Conservation (phyloP, 2,797 vertebrate species). For the Anisognathus igniventris region DNA sequence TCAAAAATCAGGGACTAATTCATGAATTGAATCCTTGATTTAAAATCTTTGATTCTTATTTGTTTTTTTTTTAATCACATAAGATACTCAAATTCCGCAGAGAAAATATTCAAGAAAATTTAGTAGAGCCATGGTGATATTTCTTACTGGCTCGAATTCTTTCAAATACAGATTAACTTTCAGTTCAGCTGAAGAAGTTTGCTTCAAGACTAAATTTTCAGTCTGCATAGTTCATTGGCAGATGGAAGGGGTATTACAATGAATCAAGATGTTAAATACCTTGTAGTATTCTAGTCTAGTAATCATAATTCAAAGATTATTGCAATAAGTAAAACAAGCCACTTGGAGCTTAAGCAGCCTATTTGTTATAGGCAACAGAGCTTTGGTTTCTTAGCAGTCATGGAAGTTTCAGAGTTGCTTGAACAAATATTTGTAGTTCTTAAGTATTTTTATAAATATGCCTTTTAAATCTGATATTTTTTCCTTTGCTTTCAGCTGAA, state of each 20-base stretch:
- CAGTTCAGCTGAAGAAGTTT: neutral
- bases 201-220: neutral
- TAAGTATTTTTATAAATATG: neutral
- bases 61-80: neutral
- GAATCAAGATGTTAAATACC: neutral
- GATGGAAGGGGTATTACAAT: neutral
- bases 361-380: neutral
- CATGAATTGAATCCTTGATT: neutral
- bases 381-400: neutral
- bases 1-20: neutral
- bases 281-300: neutral
- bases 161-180: neutral
- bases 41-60: neutral
- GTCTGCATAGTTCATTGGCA: neutral
- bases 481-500: conserved; percentile 80
- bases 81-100: neutral
- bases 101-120: neutral
- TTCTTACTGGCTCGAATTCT: neutral
- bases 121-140: neutral
- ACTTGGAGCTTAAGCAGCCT: neutral
- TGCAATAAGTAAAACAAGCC: neutral
- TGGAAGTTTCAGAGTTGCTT: neutral
- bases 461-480: neutral
- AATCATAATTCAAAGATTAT: neutral
- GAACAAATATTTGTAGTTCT: neutral